phyloP scores from a whole-genome alignment of 37 sponge, comb jelly and placozoan species.

The Diacarnus erythraeanus region DNA sequence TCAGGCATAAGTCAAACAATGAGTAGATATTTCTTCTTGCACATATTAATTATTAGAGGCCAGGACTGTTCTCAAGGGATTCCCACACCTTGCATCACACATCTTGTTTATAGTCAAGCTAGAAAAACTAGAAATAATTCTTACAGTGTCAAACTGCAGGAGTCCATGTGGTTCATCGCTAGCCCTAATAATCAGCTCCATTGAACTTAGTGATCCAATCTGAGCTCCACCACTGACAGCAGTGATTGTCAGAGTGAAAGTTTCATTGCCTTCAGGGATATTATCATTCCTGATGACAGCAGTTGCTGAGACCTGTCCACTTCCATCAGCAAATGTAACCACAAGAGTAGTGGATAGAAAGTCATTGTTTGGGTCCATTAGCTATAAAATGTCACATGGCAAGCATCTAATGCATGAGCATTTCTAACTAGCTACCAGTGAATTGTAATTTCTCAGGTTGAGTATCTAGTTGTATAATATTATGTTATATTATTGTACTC shows the following conservation, averaged over 20 bases:
- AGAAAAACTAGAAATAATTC: neutral
- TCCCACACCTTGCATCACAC: too few relatives aligned
- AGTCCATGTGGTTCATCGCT: constrained; percentile 80
- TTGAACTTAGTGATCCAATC: constrained; percentile 25
- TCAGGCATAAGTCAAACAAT: too few relatives aligned
- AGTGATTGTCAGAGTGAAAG: constrained; percentile 48
- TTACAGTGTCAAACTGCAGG: constrained; percentile 57
- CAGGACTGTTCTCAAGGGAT: too few relatives aligned
- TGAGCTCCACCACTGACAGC: constrained; percentile 56
- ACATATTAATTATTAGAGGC: too few relatives aligned
- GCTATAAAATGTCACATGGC: neutral
- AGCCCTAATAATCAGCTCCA: constrained; percentile 44
- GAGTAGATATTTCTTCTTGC: too few relatives aligned
- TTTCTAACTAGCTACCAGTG: neutral
- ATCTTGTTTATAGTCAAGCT: neutral
- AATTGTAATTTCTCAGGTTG: too few relatives aligned
- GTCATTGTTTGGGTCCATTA: constrained; percentile 1
- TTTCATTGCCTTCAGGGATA: constrained; percentile 77
- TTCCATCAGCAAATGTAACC: constrained; percentile 44
- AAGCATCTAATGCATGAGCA: neutral
- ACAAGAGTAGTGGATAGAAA: constrained; percentile 10
- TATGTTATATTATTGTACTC: too few relatives aligned
- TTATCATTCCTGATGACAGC: constrained; percentile 50
- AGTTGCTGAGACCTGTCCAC: constrained; percentile 26
- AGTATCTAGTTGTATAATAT: too few relatives aligned